These are phyloP conservation scores for Lutjanus campechanus DNA, from an alignment of 2,797 vertebrate species.

Conservation along the genomic window DNA sequence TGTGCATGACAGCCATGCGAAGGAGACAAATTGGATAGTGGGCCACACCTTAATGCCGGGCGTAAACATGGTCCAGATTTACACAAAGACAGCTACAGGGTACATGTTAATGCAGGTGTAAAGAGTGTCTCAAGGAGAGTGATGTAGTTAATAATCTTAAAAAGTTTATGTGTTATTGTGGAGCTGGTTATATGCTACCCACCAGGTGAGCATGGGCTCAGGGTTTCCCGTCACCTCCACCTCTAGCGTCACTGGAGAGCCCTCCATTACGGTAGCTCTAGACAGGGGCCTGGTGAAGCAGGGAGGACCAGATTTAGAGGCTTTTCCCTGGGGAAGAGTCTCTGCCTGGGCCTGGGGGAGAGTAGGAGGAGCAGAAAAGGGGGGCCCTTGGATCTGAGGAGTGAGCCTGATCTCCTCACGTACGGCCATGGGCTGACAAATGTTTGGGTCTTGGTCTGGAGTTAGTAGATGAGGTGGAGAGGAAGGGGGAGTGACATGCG, in stretches of 20 bases:
- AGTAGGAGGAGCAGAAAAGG: slow-evolving; percentile 45
- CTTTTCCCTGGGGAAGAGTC: slow-evolving; percentile 81
- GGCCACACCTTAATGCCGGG: not conserved
- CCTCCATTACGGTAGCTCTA: slow-evolving; percentile 91
- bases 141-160: slow-evolving; percentile 9
- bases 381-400: slow-evolving; percentile 76
- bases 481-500: slow-evolving; percentile 86
- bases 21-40: not conserved
- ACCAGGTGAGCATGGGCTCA: slow-evolving; percentile 95
- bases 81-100: not conserved
- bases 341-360: slow-evolving; percentile 75
- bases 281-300: slow-evolving; percentile 91
- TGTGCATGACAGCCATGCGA: not conserved
- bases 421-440: slow-evolving; percentile 86
- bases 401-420: slow-evolving; percentile 89
- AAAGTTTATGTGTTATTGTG: slow-evolving; percentile 61
- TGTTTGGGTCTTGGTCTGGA: slow-evolving; percentile 82
- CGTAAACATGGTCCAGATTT: no score
- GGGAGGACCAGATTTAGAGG: slow-evolving; percentile 87
- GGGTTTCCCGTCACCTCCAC: slow-evolving; percentile 94
- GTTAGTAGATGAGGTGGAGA: slow-evolving; percentile 78
- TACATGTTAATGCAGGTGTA: slow-evolving; percentile 23
- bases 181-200: slow-evolving; percentile 95
- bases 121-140: not conserved
- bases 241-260: slow-evolving; percentile 95